phyloP scores from a whole-genome alignment of 2,113 vertebrate species.

The Barnardius zonarius region DNA sequence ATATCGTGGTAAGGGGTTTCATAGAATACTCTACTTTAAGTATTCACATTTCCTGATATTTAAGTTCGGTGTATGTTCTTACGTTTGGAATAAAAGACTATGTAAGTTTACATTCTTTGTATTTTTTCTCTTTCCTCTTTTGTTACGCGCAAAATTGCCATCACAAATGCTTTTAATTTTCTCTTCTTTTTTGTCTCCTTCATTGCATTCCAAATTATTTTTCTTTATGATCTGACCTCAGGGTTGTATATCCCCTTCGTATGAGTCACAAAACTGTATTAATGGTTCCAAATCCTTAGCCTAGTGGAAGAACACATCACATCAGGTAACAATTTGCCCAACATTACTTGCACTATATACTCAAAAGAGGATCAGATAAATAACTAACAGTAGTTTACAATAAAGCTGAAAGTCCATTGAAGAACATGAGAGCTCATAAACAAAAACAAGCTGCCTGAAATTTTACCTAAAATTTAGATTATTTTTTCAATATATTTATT shows the following conservation, averaged over 20 bases:
- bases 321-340: not conserved
- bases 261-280: not conserved
- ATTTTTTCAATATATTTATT: not conserved
- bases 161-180: not conserved
- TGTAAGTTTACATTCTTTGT: not conserved
- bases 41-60: not conserved
- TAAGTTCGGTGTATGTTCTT: not conserved
- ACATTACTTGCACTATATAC: not conserved
- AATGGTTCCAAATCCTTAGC: not conserved
- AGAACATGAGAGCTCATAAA: not conserved
- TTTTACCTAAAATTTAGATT: not conserved
- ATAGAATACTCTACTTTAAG: not conserved
- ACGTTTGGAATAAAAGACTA: not conserved
- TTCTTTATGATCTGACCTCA: not conserved
- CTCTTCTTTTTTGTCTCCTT: not conserved
- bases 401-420: not conserved
- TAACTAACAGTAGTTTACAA: not conserved
- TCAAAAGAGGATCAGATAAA: not conserved
- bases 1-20: not conserved
- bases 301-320: not conserved
- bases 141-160: not conserved
- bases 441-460: not conserved
- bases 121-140: not conserved
- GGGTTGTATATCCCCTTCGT: not conserved
- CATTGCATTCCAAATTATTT: not conserved